phyloP scores from a whole-genome alignment of 2,797 vertebrate species.

The Lophius americanus region DNA sequence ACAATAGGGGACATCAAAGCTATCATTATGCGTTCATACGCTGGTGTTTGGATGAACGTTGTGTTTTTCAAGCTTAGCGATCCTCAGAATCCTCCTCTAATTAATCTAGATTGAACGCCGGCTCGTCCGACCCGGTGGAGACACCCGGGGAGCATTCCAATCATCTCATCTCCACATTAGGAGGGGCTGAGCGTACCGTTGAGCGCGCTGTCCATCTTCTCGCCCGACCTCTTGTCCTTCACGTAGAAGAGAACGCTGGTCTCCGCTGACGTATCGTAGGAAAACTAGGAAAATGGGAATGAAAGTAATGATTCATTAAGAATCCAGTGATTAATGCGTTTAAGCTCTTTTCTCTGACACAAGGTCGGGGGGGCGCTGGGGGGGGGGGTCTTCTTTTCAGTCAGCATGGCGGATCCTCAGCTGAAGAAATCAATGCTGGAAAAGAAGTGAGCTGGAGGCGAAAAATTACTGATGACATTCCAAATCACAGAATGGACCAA shows the following conservation, averaged over 20 bases:
- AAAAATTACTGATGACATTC: conserved; percentile 59
- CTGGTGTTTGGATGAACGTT: too few species aligned
- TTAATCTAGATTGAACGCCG: too few species aligned
- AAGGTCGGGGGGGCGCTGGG: not conserved
- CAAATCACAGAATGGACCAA: conserved; percentile 59
- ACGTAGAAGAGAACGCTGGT: conserved; percentile 88
- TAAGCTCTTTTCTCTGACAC: conserved; percentile 47
- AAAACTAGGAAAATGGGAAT: conserved; percentile 81
- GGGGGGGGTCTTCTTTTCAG: conserved; percentile 6
- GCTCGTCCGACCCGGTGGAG: too few species aligned
- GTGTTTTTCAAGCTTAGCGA: too few species aligned
- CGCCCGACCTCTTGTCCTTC: conserved; percentile 82
- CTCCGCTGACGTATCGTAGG: conserved; percentile 87
- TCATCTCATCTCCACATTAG: conserved; percentile 41
- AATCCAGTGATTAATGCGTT: conserved; percentile 73
- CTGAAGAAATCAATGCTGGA: conserved; percentile 71
- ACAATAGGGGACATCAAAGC: too few species aligned
- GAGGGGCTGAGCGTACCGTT: conserved; percentile 81
- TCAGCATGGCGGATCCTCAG: conserved; percentile 71
- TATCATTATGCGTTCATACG: too few species aligned
- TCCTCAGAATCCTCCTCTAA: too few species aligned
- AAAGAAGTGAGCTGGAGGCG: conserved; percentile 73
- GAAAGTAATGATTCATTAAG: conserved; percentile 73
- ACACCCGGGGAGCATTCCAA: conserved; percentile 37
- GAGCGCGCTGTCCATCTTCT: conserved; percentile 94